A percentile compares a stretch with the other conserved stretches of the same genome.
Conservation (phyloP, 2,113 vertebrate genomes). For the Columbina picui region DNA sequence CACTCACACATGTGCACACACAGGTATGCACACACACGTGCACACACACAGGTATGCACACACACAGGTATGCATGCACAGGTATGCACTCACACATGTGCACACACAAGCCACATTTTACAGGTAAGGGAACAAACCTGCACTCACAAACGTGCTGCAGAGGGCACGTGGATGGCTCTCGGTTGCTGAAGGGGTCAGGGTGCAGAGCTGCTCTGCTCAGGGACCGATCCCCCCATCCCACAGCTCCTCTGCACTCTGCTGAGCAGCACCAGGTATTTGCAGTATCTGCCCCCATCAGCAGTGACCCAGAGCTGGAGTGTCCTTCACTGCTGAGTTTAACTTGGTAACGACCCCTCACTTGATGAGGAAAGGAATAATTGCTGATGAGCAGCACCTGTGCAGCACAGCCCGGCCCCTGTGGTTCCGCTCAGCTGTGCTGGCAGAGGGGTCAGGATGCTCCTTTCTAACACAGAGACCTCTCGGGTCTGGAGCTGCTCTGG, state of each 20-base stretch:
- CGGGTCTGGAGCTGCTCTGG: not conserved
- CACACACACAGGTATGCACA: not conserved
- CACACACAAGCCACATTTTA: too few species aligned
- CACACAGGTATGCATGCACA: not conserved
- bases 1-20: not conserved
- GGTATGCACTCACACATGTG: too few species aligned
- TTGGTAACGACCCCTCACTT: not conserved
- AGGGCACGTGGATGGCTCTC: fast-evolving
- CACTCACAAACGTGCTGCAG: not conserved
- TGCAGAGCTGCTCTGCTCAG: not conserved
- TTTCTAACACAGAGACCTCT: not conserved
- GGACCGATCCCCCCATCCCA: not conserved
- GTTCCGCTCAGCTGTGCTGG: not conserved
- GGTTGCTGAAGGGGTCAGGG: not conserved
- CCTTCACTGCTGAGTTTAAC: not conserved
- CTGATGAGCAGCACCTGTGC: not conserved
- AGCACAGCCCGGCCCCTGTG: not conserved
- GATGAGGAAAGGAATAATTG: not conserved
- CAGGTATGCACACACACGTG: too few species aligned
- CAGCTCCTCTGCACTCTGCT: not conserved
- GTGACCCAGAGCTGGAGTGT: not conserved
- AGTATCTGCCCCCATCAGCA: not conserved
- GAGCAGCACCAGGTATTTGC: fast-evolving
- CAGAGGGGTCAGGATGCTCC: not conserved
- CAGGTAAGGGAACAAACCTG: not conserved